Evolutionary conservation across 2,888 invertebrate genomes (phyloP), one percentile per base, ranked within the genome.

Genomic region (Agriopis aurantiaria): DNA sequence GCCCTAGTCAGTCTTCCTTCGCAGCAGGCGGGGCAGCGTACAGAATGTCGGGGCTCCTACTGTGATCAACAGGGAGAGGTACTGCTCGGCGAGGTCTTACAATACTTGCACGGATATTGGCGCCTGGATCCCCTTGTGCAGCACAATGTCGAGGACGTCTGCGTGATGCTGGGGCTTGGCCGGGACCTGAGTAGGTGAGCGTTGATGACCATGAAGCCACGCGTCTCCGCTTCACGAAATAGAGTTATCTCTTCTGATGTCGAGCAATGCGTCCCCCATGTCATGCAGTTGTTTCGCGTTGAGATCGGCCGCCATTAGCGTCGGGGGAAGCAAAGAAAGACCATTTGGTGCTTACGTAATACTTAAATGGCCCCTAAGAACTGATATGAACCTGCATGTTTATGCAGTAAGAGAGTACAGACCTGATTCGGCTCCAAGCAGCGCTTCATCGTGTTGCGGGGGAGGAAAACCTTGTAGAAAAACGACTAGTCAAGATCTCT

Each of bases 51-150:
- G 0, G 9, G 17, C 17, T 41, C 43, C 17, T 1, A 57, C 10
- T 0, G 55, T 55, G 48, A 55, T 46, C 1, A 55, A 46, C 2
- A 63, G 11, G 40, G 63, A 48, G 23, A 63, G 63, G 46, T 63
- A 55, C 9, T 55, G 55, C 10, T 53, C 46, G 40, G 55, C 45
- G 3, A 57, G n/a, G 43, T 59, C 60, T 8, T 59, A 48, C 0
- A 48, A 11, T 6, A 48, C 48, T 33, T 59, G 48, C 0, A 59
- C 3, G 2, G 9, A 9, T 1, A 59, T 59, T 0, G 58, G 23
- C 3, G 45, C 43, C 10, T 4, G 5, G 1, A 58, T 43, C 43
- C 43, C 45, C 41, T 10, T 43, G 23, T 58, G 58, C 0, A 58
- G 45, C 7, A 14, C 17, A 0, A 58, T 46, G 23, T 58, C 46